These are phyloP conservation scores for Hyposoter dolosus DNA, from an alignment of 2,888 invertebrate genomes.

Conservation along the genomic window DNA sequence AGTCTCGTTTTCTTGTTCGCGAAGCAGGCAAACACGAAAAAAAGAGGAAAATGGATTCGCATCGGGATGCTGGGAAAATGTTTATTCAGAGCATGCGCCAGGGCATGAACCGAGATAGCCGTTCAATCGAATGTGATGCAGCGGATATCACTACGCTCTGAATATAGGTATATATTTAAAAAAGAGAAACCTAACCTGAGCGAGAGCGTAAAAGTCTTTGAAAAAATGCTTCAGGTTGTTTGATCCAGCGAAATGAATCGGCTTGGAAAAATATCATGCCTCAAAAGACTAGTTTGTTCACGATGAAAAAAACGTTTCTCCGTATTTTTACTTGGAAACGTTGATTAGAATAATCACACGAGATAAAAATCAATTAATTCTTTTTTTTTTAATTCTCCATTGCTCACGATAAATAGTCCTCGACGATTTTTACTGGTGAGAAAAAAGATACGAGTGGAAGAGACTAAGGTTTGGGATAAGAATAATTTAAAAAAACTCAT, in stretches of 20 bases:
- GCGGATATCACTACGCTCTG: conserved; percentile 41
- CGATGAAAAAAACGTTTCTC: neutral
- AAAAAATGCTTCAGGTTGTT: conserved; percentile 9
- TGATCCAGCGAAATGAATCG: conserved; percentile 27
- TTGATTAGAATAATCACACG: neutral
- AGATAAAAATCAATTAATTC: neutral
- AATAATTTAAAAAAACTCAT: conserved; percentile 33
- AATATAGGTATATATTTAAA: neutral
- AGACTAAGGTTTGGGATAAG: neutral
- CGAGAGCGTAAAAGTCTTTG: conserved; percentile 4
- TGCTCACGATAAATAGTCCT: neutral
- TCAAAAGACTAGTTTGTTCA: neutral
- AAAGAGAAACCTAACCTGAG: neutral
- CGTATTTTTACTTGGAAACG: neutral
- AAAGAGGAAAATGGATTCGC: conserved; percentile 10
- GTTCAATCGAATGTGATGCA: conserved; percentile 76
- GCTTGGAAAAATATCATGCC: conserved; percentile 3
- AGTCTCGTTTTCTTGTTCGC: neutral
- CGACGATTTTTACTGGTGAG: neutral
- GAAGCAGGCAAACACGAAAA: neutral
- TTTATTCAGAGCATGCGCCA: conserved; percentile 67
- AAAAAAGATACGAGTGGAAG: neutral
- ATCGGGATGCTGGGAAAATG: conserved; percentile 61
- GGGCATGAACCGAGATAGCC: conserved; percentile 62
- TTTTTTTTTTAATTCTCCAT: too few species aligned